phyloP scores from a whole-genome alignment of 1,140 invertebrate genomes.

The Drosophila azteca region DNA sequence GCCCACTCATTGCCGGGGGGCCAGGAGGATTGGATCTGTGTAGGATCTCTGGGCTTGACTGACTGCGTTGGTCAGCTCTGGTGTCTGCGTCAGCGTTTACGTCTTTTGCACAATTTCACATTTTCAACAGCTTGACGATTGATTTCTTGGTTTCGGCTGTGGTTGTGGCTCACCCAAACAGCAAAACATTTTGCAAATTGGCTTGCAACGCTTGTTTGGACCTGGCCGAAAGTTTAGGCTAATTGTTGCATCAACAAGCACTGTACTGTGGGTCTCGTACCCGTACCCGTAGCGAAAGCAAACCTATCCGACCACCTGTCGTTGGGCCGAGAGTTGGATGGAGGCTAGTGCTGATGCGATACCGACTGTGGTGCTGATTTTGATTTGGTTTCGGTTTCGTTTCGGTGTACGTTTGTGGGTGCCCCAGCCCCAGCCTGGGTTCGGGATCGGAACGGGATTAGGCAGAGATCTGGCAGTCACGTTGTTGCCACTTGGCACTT shows the following conservation, averaged over 20 bases:
- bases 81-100: constrained; percentile 30
- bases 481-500: constrained; percentile 79
- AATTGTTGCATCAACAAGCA: constrained; percentile 74
- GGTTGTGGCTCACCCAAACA: constrained; percentile 17
- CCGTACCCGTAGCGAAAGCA: constrained; percentile 30
- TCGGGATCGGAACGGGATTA: constrained; percentile 3
- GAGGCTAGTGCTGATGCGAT: constrained; percentile 28
- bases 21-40: too few species aligned
- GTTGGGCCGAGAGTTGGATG: constrained; percentile 43
- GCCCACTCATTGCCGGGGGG: constrained; percentile 25
- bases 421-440: constrained; percentile 41
- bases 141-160: constrained; percentile 56
- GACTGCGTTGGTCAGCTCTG: constrained; percentile 11
- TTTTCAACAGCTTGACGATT: constrained; percentile 79
- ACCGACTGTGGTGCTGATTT: constrained; percentile 13
- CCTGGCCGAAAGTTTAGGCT: constrained; percentile 71
- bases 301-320: constrained; percentile 73
- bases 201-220: constrained; percentile 60
- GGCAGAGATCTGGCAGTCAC: constrained; percentile 64
- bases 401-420: constrained; percentile 11
- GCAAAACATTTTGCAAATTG: constrained; percentile 64
- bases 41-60: too few species aligned
- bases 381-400: constrained; percentile 10
- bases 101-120: constrained; percentile 72
- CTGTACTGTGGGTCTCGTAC: constrained; percentile 7